Base-by-base conservation (phyloP, 2,113 vertebrate species). In the Dryoscopus gambensis region DNA sequence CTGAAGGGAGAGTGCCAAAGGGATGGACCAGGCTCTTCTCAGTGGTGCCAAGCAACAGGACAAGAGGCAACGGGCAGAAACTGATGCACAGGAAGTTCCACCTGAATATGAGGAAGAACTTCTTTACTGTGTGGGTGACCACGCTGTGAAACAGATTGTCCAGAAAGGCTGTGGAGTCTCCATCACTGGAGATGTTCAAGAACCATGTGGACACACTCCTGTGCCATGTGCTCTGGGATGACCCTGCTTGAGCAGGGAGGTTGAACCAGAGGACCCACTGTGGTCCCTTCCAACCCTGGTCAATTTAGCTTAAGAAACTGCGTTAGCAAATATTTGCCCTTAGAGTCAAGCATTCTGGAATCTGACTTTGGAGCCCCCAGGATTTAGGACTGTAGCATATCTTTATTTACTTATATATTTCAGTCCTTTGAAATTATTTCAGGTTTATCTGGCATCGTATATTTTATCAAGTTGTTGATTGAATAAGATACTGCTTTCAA, bases 91-190 rank as follows among this genome's bases (percentile, higher is more conserved):
- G 25, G 31, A 56, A 56, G 13, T 69, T 35, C 10, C 31, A 37
- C 31, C 17, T 69, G 63, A 28, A 35, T 13, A 35, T 33, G 18
- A 55, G 40, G 25, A 42, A 55, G 55, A 89, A 3, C 4, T 47
- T 13, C 28, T 50, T 59, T 13, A 19, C 20, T 47, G 30, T 76
- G 53, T 8, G 10, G 20, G 9, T 68, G 62, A 15, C 21, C 5
- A 2, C 1, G 0, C 30, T 7, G 3, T 62, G 63, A 11, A 35
- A 31, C 10, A 59, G 19, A 18, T 37, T 50, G 18, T 2, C 10
- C 59, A 35, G 30, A 46, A 55, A 62, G 30, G 24, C 1, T 35
- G 40, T 55, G 35, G 31, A 42, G 15, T 62, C n/a, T 47, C n/a
- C 5, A 1, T 76, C 18, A 15, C 35, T 63, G 40, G 15, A 47